Evolutionary conservation across 2,113 vertebrate genomes (phyloP).

Genomic region (Gambusia affinis): DNA sequence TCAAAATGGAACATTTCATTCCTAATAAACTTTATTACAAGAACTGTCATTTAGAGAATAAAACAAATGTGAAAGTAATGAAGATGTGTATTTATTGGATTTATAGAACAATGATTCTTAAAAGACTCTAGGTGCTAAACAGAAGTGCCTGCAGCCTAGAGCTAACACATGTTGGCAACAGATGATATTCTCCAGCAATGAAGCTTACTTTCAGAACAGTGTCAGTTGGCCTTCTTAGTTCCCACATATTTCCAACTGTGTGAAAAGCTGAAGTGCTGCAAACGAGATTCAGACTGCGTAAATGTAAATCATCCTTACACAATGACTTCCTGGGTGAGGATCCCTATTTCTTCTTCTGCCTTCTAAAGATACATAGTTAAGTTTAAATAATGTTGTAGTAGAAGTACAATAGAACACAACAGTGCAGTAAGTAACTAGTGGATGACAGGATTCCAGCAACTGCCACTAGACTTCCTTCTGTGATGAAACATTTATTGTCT

Average conservation of each 20-base stretch:
- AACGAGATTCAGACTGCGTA: neutral
- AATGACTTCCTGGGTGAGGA: neutral
- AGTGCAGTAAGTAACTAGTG: conserved; percentile 19
- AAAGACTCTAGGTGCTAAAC: no score
- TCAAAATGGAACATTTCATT: no score
- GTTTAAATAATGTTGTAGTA: neutral
- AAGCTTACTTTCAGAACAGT: neutral
- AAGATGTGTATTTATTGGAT: neutral
- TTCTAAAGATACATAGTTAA: neutral
- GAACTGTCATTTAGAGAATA: neutral
- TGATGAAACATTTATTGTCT: conserved; percentile 59
- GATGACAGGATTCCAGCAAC: conserved; percentile 40
- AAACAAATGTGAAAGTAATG: neutral
- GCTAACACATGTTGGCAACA: neutral
- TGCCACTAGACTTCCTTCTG: conserved; percentile 43
- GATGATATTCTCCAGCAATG: neutral
- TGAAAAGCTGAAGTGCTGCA: no score
- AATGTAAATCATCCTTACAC: neutral
- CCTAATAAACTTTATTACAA: no score
- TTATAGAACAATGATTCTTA: neutral
- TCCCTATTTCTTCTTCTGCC: neutral
- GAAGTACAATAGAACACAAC: conserved; percentile 17
- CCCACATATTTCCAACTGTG: no score
- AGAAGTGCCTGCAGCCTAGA: no score
- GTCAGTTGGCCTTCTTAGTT: no score